These are phyloP conservation scores for Tinea semifulvella DNA, from an alignment of 2,888 invertebrate species.

Conservation along the genomic window DNA sequence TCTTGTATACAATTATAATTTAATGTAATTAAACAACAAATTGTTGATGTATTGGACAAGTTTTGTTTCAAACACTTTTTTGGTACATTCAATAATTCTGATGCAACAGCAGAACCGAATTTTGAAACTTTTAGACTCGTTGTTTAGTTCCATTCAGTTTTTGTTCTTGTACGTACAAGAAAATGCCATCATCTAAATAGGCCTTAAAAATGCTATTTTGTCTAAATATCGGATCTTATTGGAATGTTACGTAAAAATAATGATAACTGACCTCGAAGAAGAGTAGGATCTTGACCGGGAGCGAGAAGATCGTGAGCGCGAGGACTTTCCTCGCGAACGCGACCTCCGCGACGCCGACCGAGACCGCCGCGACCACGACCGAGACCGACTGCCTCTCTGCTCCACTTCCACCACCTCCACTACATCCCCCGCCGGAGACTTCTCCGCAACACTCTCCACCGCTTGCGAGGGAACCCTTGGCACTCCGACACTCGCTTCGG, in stretches of 20 bases:
- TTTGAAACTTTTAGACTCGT: no score
- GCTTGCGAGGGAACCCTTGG: background rate
- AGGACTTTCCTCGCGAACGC: conserved; percentile 12
- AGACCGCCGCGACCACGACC: conserved; percentile 25
- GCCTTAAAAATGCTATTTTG: background rate
- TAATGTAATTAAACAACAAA: no score
- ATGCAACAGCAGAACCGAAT: no score
- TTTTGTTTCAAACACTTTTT: no score
- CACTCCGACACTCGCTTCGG: background rate
- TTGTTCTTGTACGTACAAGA: no score
- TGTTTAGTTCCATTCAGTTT: no score
- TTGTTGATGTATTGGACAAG: no score
- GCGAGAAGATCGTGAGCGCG: conserved; percentile 29
- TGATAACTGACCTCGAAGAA: conserved; percentile 51
- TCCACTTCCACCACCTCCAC: conserved; percentile 16
- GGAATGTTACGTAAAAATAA: background rate
- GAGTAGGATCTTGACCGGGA: conserved; percentile 59
- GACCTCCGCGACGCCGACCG: conserved; percentile 14
- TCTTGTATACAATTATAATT: no score
- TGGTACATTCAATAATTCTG: no score
- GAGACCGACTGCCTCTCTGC: conserved; percentile 24
- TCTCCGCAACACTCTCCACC: conserved; percentile 4
- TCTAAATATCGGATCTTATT: background rate
- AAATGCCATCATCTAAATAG: background rate
- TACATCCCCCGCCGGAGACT: conserved; percentile 10